These are phyloP conservation scores for Barnardius zonarius DNA, from an alignment of 2,113 vertebrate genomes.

Conservation along the genomic window DNA sequence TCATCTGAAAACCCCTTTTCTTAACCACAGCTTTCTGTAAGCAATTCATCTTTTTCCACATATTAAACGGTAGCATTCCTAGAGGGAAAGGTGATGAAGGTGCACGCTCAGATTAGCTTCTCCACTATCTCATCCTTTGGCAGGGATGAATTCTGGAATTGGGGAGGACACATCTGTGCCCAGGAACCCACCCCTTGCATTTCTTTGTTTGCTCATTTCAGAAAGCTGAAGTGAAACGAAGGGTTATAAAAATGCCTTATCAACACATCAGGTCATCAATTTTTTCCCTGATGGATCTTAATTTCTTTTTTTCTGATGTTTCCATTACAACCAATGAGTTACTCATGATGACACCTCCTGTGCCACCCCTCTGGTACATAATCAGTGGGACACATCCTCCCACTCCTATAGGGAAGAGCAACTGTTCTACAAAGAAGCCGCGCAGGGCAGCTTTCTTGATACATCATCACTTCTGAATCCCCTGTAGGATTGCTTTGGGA, in stretches of 20 bases:
- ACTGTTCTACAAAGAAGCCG: neutral
- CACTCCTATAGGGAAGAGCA: neutral
- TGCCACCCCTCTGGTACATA: too few species aligned
- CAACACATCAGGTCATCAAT: neutral
- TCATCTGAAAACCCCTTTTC: neutral
- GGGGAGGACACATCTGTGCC: neutral
- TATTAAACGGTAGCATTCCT: neutral
- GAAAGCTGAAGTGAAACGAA: neutral
- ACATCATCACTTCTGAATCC: neutral
- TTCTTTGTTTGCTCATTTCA: neutral
- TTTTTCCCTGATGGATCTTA: neutral
- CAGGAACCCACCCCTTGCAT: neutral
- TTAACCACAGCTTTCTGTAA: neutral
- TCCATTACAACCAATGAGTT: neutral
- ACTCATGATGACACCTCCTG: rapidly evolving
- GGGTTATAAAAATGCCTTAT: neutral
- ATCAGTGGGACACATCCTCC: neutral
- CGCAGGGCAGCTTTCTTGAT: rapidly evolving
- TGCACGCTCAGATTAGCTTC: neutral
- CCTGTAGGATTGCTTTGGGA: neutral
- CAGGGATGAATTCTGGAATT: neutral
- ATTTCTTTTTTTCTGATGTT: neutral
- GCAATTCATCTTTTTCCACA: neutral
- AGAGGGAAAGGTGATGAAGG: neutral
- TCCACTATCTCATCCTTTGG: neutral